phyloP scores from a whole-genome alignment of 2,888 invertebrate genomes.

The Globia sparganii region DNA sequence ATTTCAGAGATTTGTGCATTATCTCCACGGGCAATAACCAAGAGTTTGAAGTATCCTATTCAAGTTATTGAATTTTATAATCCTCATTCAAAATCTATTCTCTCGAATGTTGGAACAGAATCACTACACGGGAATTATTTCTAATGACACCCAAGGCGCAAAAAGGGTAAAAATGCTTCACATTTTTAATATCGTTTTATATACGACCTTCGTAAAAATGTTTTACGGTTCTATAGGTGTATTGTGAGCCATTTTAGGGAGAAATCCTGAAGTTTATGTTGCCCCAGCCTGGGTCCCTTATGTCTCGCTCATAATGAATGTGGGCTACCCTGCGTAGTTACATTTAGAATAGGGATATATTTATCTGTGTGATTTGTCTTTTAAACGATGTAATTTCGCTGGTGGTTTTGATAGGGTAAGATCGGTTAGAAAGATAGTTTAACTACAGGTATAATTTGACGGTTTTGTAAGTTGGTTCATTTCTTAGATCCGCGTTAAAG shows the following conservation, averaged over 20 bases:
- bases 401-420: slow-evolving; percentile 31
- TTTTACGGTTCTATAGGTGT: slow-evolving; percentile 48
- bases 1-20: slow-evolving; percentile 34
- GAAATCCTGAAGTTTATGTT: slow-evolving; percentile 34
- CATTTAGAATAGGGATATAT: slow-evolving; percentile 37
- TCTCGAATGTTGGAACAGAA: slow-evolving; percentile 3
- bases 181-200: slow-evolving; percentile 51
- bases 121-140: slow-evolving; percentile 15
- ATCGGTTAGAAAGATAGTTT: slow-evolving; percentile 17
- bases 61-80: slow-evolving; percentile 38
- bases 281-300: slow-evolving; percentile 14
- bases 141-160: slow-evolving; percentile 11
- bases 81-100: slow-evolving; percentile 7
- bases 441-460: neutral
- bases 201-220: slow-evolving; percentile 54
- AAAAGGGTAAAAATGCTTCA: slow-evolving; percentile 28
- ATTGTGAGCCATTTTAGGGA: slow-evolving; percentile 47
- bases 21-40: slow-evolving; percentile 9
- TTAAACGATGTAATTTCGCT: slow-evolving; percentile 44
- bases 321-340: slow-evolving; percentile 19
- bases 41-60: slow-evolving; percentile 27
- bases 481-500: neutral
- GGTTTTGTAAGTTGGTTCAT: neutral
- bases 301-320: slow-evolving; percentile 44
- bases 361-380: slow-evolving; percentile 54